phyloP scores from a whole-genome alignment of 1,140 invertebrate species.

The Drosophila ohnishii region DNA sequence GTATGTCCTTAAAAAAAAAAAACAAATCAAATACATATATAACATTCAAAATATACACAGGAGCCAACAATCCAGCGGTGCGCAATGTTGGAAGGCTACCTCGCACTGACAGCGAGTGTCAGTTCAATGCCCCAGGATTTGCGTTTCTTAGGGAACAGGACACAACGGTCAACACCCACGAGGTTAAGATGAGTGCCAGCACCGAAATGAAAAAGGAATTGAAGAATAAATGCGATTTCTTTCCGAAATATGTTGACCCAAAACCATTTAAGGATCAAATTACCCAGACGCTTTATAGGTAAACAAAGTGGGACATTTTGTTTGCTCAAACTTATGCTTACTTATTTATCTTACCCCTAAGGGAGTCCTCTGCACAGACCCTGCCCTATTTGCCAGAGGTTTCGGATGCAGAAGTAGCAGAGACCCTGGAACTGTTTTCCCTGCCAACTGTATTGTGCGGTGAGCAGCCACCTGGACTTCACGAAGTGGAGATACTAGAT shows the following conservation, averaged over 20 bases:
- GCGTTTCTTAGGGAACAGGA: conserved; percentile 42
- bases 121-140: conserved; percentile 50
- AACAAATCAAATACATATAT: background rate
- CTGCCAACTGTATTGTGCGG: conserved; percentile 57
- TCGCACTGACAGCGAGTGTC: conserved; percentile 66
- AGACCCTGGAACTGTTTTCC: conserved; percentile 62
- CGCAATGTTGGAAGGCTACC: conserved; percentile 45
- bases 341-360: conserved; percentile 8
- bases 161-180: conserved; percentile 27
- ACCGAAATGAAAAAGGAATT: conserved; percentile 29
- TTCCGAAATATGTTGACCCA: conserved; percentile 44
- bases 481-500: conserved; percentile 75
- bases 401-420: conserved; percentile 66
- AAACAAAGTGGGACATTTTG: background rate
- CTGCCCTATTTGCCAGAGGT: conserved; percentile 86
- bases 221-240: conserved; percentile 57
- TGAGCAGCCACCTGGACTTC: conserved; percentile 62
- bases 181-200: conserved; percentile 51
- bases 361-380: conserved; percentile 90
- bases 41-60: conserved; percentile 4
- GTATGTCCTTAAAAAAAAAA: conserved; percentile 13
- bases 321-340: background rate
- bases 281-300: conserved; percentile 77
- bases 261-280: conserved; percentile 49
- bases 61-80: conserved; percentile 59